Evolutionary conservation across 1,140 invertebrate genomes (phyloP).

Genomic region (Aphaenogaster ashmeadi): DNA sequence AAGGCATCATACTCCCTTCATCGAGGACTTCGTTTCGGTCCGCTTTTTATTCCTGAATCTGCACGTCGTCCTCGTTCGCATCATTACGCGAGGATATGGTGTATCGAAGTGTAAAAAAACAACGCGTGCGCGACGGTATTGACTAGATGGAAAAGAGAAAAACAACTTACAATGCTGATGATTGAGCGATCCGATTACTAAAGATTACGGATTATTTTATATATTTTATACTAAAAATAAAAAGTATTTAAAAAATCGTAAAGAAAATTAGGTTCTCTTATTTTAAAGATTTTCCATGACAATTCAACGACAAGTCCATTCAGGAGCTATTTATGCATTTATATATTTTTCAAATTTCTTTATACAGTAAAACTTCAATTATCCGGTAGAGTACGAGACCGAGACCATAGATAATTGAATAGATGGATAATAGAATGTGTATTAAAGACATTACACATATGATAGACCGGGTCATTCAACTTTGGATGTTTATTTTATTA

Average conservation of each 20-base stretch:
- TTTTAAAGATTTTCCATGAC: not conserved
- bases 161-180: not conserved
- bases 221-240: not conserved
- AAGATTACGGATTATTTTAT: not conserved
- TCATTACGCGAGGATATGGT: slow-evolving; percentile 7
- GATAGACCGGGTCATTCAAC: not conserved
- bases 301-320: not conserved
- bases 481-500: slow-evolving; percentile 1
- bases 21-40: slow-evolving; percentile 25
- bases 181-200: not conserved
- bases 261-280: not conserved
- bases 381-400: not conserved
- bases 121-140: slow-evolving; percentile 2
- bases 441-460: not conserved
- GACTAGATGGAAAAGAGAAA: not conserved
- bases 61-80: slow-evolving; percentile 15
- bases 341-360: not conserved
- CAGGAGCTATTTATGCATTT: not conserved
- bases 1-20: slow-evolving; percentile 18
- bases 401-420: not conserved
- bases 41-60: slow-evolving; percentile 28
- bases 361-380: not conserved
- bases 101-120: slow-evolving; percentile 37
- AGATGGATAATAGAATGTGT: not conserved
- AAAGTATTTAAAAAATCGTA: not conserved